Conservation (phyloP, 2,888 invertebrate genomes). For the Leucania comma region DNA sequence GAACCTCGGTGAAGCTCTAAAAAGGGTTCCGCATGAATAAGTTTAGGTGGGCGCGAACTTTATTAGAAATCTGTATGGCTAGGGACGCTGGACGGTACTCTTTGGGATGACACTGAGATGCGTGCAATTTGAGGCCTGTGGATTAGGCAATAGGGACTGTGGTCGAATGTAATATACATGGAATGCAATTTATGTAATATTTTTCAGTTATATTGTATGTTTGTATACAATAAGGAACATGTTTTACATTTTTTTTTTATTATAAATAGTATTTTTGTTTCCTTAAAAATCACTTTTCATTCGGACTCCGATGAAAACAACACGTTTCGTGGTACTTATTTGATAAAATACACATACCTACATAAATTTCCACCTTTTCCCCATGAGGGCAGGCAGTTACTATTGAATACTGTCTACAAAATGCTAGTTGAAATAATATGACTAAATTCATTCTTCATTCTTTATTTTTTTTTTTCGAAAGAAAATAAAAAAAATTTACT, state of each 20-base stretch:
- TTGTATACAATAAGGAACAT: not conserved
- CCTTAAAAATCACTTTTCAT: not conserved
- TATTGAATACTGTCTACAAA: no score
- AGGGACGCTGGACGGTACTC: slow-evolving; percentile 12
- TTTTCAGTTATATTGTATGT: not conserved
- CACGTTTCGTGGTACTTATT: no score
- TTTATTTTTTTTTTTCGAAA: no score
- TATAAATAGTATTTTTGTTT: not conserved
- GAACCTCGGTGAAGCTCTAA: slow-evolving; percentile 45
- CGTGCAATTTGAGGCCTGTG: not conserved
- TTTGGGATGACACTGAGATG: slow-evolving; percentile 28
- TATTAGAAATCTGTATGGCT: slow-evolving; percentile 45
- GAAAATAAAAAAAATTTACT: no score
- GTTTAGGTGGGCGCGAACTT: slow-evolving; percentile 36
- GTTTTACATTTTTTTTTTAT: not conserved
- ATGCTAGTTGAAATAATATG: no score
- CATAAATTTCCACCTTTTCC: no score
- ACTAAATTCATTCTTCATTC: no score
- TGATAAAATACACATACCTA: no score
- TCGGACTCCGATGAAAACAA: no score
- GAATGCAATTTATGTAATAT: not conserved
- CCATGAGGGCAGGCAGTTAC: no score
- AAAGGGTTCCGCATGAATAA: slow-evolving; percentile 60
- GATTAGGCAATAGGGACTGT: not conserved
- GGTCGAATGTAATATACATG: slow-evolving; percentile 1